A percentile compares a stretch with the other conserved stretches of the same genome.
These are phyloP conservation scores for Tribolium castaneum DNA, from an alignment of 1,140 invertebrate genomes.

Conservation along the genomic window DNA sequence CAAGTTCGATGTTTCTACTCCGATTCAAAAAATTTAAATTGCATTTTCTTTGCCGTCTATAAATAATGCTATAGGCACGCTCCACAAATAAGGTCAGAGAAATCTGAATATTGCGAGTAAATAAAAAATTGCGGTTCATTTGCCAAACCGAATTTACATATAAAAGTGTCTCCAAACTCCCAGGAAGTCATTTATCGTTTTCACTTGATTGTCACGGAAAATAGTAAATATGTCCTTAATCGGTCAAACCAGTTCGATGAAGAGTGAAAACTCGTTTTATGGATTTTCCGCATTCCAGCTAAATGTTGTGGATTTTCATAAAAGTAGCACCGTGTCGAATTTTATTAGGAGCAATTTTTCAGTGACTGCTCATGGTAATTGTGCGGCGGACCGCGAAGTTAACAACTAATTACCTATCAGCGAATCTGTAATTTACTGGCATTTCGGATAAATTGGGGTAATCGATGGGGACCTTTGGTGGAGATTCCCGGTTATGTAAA, in stretches of 20 bases:
- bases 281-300: neutral
- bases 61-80: neutral
- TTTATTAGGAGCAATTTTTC: neutral
- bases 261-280: neutral
- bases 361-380: neutral
- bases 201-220: neutral
- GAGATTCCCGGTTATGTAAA: neutral
- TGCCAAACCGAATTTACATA: neutral
- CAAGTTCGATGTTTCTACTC: neutral
- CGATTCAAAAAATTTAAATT: neutral
- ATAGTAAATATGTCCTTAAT: neutral
- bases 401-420: neutral
- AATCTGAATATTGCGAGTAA: slow-evolving; percentile 5
- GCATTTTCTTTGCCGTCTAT: neutral
- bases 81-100: slow-evolving; percentile 11
- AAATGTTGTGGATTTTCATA: neutral
- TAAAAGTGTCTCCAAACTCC: neutral
- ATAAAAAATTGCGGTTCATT: slow-evolving; percentile 26
- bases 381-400: neutral
- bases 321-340: neutral
- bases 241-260: neutral
- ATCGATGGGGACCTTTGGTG: neutral
- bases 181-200: neutral
- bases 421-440: neutral
- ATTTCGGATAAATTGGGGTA: neutral